Base-by-base conservation (phyloP, 2,888 invertebrate genomes). In the Teleiodes luculella region DNA sequence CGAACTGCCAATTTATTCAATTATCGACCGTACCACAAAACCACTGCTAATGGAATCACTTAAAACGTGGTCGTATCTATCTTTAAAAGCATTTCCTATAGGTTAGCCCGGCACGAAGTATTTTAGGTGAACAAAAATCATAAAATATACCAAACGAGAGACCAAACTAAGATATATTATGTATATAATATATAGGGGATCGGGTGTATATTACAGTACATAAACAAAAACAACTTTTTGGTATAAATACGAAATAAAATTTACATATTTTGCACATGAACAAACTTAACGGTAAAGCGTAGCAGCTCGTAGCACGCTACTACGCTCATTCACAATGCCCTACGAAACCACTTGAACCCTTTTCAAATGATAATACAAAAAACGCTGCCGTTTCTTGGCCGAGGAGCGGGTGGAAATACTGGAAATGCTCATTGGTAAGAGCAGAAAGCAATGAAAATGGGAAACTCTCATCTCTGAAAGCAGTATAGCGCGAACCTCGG, bases 401-500 rank as follows among this genome's bases (percentile, higher is more conserved):
- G 52, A 56, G 52, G 52, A 52, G 43, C 30, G 35, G 20, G 36
- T 52, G 55, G 18, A 16, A 51, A 39, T 28, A 31, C n/a, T 52
- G 55, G 18, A 16, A 51, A 39, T 28, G 37, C n/a, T 39, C 20
- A 20, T 28, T 52, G 24, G 53, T 56, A 45, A 37, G 37, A 46
- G 55, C 70, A 72, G 67, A 72, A 69, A 68, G 76, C 66, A 67
- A 66, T 65, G 73, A 71, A 71, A 82, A 76, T 73, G 69, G 72
- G 67, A 76, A 78, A 76, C 68, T 71, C 70, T 78, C 74, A 69
- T 72, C 68, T 47, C 46, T 50, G 58, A 57, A 64, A 78, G 78
- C 84, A 88, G 87, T 88, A 64, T 73, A 78, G 77, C 82, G 83
- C 74, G 67, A 76, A 74, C 61, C 83, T 81, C 84, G 76, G 68